Conservation (phyloP, 2,113 vertebrate genomes). For the Cricetomys ansorgei region DNA sequence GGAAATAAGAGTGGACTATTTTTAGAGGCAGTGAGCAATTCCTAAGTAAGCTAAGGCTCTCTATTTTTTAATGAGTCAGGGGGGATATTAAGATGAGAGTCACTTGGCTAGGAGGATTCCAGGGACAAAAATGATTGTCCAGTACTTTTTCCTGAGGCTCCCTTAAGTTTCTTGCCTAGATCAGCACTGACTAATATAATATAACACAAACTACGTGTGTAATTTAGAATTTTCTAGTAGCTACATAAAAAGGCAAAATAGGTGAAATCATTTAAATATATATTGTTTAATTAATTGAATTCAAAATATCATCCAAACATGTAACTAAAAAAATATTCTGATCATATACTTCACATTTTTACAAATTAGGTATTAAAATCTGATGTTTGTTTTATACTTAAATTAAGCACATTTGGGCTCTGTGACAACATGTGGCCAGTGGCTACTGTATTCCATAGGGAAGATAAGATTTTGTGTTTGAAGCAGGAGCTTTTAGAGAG, state of each 20-base stretch:
- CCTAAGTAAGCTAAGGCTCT: not conserved
- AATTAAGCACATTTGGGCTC: not conserved
- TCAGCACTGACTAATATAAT: not conserved
- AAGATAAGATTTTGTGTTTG: not conserved
- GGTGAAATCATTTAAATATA: not conserved
- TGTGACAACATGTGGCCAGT: not conserved
- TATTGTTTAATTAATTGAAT: not conserved
- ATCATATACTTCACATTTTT: not conserved
- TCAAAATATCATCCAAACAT: not conserved
- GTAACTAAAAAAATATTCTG: not conserved
- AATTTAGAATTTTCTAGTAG: conserved; percentile 15
- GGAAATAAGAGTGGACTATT: conserved; percentile 19
- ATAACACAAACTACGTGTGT: not conserved
- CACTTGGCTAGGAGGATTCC: not conserved
- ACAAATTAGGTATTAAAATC: not conserved
- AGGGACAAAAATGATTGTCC: not conserved
- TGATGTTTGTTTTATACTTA: not conserved
- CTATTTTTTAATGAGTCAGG: conserved; percentile 22
- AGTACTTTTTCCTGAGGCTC: not conserved
- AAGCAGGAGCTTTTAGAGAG: not conserved
- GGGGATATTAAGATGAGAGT: not conserved
- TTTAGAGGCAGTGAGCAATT: conserved; percentile 55
- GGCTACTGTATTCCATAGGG: not conserved
- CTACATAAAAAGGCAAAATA: not conserved
- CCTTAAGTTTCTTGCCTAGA: not conserved